These are phyloP conservation scores for Heteronetta atricapilla DNA, from an alignment of 2,113 vertebrate species.

Conservation along the genomic window DNA sequence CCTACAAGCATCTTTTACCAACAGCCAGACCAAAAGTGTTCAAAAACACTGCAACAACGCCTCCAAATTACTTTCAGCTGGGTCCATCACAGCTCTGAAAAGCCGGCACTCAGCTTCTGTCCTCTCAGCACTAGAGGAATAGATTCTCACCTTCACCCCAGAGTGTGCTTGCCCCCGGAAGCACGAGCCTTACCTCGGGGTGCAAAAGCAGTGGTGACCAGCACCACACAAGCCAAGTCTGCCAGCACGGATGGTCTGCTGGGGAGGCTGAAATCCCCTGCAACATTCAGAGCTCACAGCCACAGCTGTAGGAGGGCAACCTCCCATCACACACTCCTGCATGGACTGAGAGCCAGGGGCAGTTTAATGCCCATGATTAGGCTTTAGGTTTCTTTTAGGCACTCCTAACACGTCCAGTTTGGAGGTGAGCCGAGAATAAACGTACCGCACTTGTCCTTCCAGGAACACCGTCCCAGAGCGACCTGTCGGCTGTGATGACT, in stretches of 20 bases:
- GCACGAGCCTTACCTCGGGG: rapidly evolving
- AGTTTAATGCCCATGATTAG: rapidly evolving
- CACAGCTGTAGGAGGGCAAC: background rate
- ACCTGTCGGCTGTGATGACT: background rate
- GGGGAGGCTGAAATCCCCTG: background rate
- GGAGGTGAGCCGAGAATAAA: background rate
- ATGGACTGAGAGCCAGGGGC: rapidly evolving
- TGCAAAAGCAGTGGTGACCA: background rate
- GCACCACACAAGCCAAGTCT: rapidly evolving
- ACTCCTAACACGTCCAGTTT: background rate
- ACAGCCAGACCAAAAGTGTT: background rate
- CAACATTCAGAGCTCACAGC: background rate
- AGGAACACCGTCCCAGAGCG: background rate
- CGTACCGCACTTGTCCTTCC: background rate
- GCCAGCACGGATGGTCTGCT: background rate
- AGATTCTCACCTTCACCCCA: background rate
- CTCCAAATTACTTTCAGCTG: background rate
- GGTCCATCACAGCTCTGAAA: background rate
- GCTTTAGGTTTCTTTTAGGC: background rate
- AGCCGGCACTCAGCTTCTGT: background rate
- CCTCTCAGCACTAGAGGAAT: background rate
- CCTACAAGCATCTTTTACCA: background rate
- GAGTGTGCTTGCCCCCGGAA: background rate
- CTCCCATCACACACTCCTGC: background rate
- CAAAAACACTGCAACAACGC: background rate